These are phyloP conservation scores for Lasioglossum leucozonium DNA, from an alignment of 2,888 invertebrate genomes.

Conservation along the genomic window DNA sequence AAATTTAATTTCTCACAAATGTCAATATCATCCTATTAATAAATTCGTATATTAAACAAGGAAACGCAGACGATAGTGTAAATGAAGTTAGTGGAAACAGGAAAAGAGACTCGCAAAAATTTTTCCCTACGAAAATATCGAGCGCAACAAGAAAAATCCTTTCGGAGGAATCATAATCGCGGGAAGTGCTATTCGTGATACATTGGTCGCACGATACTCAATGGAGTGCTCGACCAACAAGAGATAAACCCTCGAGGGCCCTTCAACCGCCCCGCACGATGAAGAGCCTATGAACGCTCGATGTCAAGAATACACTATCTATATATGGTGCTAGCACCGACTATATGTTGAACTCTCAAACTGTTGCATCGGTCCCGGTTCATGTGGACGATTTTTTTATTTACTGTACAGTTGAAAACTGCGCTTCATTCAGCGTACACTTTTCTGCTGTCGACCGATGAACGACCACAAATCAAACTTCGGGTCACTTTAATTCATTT, in stretches of 20 bases:
- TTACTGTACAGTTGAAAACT: not conserved
- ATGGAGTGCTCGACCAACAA: conserved; percentile 39
- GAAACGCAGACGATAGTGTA: not conserved
- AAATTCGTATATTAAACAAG: not conserved
- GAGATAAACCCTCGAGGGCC: conserved; percentile 42
- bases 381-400: not conserved
- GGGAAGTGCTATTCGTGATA: conserved; percentile 34
- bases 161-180: conserved; percentile 16
- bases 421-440: not conserved
- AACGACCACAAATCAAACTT: not conserved
- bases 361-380: conserved; percentile 1
- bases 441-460: not conserved
- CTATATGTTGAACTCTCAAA: not conserved
- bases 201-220: conserved; percentile 32
- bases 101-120: not conserved
- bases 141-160: not conserved
- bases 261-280: conserved; percentile 23
- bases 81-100: not conserved
- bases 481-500: not conserved
- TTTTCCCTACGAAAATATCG: not conserved
- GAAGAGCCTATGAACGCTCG: conserved; percentile 38
- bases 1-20: no score
- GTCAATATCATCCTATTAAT: not conserved
- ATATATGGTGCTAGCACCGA: not conserved
- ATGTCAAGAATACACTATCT: conserved; percentile 8